phyloP scores from a whole-genome alignment of 2,888 invertebrate species.

The Candidula unifasciata region DNA sequence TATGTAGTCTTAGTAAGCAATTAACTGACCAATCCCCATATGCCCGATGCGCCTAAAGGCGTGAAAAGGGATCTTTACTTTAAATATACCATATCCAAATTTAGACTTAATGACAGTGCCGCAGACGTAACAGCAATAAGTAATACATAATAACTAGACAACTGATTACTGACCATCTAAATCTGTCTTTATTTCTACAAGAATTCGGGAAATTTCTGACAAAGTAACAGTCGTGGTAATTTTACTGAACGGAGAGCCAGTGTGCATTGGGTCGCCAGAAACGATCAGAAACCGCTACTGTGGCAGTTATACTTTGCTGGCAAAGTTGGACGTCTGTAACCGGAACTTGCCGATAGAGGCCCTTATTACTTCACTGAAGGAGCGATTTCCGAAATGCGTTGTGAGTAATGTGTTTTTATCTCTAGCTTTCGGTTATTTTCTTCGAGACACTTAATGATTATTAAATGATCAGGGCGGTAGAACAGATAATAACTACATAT shows the following conservation, averaged over 20 bases:
- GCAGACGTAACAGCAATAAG: too few relatives aligned
- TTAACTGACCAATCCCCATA: too few relatives aligned
- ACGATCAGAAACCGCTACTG: background rate
- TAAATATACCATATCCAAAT: too few relatives aligned
- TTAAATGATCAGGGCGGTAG: too few relatives aligned
- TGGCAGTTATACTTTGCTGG: conserved; percentile 22
- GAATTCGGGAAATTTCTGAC: conserved; percentile 10
- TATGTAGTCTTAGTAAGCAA: too few relatives aligned
- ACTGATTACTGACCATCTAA: too few relatives aligned
- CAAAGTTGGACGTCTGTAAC: conserved; percentile 5
- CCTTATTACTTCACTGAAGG: background rate
- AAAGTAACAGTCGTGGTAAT: background rate
- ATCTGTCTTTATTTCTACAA: background rate
- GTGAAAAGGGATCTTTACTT: too few relatives aligned
- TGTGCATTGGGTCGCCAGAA: background rate
- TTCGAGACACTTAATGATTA: too few relatives aligned
- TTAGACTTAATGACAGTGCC: too few relatives aligned
- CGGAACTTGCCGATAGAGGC: background rate
- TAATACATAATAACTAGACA: too few relatives aligned
- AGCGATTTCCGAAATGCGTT: background rate
- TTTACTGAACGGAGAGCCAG: background rate
- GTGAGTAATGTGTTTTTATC: background rate
- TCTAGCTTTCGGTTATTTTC: background rate
- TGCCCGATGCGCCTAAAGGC: too few relatives aligned
- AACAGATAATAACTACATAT: too few relatives aligned